Percentiles rank a stretch among this genome's conserved stretches.
Conservation (phyloP, 1,140 invertebrate species). For the Amyelois transitella region DNA sequence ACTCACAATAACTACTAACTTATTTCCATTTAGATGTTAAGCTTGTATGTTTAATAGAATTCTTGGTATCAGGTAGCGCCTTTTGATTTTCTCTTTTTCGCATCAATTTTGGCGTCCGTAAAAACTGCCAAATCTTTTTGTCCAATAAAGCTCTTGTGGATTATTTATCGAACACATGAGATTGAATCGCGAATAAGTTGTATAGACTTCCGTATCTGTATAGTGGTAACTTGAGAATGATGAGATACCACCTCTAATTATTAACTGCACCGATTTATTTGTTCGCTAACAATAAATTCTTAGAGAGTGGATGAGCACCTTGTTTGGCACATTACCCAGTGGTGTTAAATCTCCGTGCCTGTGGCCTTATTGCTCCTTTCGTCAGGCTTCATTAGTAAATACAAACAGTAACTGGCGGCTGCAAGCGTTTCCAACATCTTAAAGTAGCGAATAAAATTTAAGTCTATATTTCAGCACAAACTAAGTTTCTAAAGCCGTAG, state of each 20-base stretch:
- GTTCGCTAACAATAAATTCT: no score
- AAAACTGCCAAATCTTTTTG: no score
- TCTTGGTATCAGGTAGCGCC: no score
- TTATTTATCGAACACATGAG: neutral
- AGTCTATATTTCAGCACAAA: neutral
- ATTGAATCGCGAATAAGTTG: slow-evolving; percentile 16
- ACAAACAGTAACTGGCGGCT: neutral
- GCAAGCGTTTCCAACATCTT: neutral
- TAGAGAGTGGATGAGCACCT: neutral
- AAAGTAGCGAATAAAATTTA: neutral
- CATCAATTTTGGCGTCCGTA: no score
- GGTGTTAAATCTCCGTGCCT: slow-evolving; percentile 34
- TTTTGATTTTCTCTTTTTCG: no score
- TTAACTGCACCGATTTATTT: neutral
- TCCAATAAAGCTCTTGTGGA: neutral
- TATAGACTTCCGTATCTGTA: neutral
- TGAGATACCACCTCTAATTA: neutral
- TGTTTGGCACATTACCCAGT: slow-evolving; percentile 1
- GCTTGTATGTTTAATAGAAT: no score
- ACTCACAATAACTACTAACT: no score
- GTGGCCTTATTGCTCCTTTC: slow-evolving; percentile 31
- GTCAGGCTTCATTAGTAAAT: slow-evolving; percentile 33
- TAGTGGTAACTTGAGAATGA: neutral
- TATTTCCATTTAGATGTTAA: no score
- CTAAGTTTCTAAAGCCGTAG: no score